Base-by-base conservation (phyloP, 2,113 vertebrate genomes). In the Mastomys natalensis region DNA sequence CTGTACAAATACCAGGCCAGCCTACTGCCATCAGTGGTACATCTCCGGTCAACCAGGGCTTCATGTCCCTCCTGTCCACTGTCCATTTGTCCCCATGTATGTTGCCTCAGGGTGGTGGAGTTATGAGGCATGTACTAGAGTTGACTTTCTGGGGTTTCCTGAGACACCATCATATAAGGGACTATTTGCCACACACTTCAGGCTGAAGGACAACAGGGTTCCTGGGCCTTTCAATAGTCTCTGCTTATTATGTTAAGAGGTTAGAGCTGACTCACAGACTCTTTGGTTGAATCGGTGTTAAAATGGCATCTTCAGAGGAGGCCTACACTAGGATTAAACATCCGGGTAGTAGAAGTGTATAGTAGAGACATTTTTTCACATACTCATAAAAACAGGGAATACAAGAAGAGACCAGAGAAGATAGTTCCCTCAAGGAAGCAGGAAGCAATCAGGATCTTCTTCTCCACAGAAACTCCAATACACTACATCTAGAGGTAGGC, bases 251-350 rank as follows among this genome's bases (percentile, higher is more conserved):
- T 34, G 34, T 21, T 31, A 55, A 17, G 0, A n/a, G 55, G 19
- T 2, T 8, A 1, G 17, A 17, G 53, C 15, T 1, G 19, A 17
- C 19, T 16, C 10, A 7, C 0, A 2, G 48, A 24, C 37, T 85
- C 58, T 55, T 85, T 29, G 34, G 74, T 72, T 40, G 45, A 85
- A 60, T 7, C 2, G 8, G 2, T n/a, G 15, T 53, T 58, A 58
- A 37, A 68, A 8, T 40, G 34, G 34, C 74, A 26, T 72, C 29
- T 92, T 90, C 64, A 85, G 34, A 87, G 68, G 66, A 73, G 8
- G 62, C 48, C 1, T 15, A 12, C 13, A 58, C 51, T 88, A 58
- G 51, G 51, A 55, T 21, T 24, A 34, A 51, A 37, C 43, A 37
- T n/a, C 3, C 5, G 15, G 7, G 45, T 24, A 58, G 13, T 8